Conservation (phyloP, 2,797 vertebrate genomes). For the Choloepus didactylus region DNA sequence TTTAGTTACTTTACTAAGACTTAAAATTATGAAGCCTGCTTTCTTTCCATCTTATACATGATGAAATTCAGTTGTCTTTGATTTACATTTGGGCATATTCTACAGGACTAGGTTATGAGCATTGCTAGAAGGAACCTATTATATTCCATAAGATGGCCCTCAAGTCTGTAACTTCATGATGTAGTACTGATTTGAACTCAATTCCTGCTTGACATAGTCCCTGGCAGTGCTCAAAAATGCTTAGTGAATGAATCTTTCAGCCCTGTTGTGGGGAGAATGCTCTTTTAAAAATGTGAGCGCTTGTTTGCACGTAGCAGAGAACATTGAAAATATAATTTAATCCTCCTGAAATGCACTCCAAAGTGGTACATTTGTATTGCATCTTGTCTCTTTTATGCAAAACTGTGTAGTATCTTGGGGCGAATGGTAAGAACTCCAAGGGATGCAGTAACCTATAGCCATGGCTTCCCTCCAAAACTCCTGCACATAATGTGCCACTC, state of each 20-base stretch:
- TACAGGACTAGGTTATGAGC: background rate
- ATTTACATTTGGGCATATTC: background rate
- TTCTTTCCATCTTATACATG: background rate
- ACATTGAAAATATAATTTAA: background rate
- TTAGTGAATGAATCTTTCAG: background rate
- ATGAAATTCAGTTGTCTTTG: background rate
- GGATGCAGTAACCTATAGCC: no score
- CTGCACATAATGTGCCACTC: background rate
- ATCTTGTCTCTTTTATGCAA: background rate
- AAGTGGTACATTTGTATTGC: background rate
- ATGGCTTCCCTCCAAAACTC: background rate
- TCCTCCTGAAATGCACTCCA: background rate
- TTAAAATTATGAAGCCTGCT: conserved; percentile 18
- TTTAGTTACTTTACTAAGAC: background rate
- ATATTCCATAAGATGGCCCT: background rate
- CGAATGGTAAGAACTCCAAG: background rate
- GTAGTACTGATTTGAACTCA: background rate
- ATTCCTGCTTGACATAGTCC: background rate
- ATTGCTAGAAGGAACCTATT: background rate
- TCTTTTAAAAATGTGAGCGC: background rate
- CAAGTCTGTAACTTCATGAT: background rate
- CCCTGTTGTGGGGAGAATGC: background rate
- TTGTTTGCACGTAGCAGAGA: background rate
- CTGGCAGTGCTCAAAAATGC: background rate
- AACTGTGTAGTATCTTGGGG: background rate